These are phyloP conservation scores for Trichogramma evanescens DNA, from an alignment of 2,888 invertebrate species.

Conservation along the genomic window DNA sequence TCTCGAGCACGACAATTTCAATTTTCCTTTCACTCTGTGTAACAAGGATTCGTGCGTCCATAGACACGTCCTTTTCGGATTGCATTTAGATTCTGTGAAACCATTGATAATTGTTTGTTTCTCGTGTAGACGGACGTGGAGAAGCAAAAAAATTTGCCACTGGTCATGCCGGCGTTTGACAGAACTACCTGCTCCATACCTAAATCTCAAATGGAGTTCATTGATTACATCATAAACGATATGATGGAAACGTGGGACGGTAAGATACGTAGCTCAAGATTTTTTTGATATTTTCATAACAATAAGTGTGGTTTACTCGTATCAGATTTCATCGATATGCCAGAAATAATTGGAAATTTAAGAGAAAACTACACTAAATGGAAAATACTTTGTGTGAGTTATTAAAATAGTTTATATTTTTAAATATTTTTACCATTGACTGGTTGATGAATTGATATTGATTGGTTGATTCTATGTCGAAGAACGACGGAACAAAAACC, in stretches of 20 bases:
- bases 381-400: conserved; percentile 68
- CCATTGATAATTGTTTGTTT: background rate
- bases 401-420: background rate
- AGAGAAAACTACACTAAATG: conserved; percentile 83
- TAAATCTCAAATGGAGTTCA: conserved; percentile 94
- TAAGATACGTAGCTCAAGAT: conserved; percentile 41
- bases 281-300: too few species aligned
- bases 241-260: conserved; percentile 98
- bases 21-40: background rate
- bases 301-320: background rate
- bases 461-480: conserved; percentile 3
- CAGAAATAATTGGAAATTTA: conserved; percentile 79
- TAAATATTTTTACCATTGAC: background rate
- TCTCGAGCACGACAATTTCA: background rate
- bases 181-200: conserved; percentile 91
- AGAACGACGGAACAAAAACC: conserved; percentile 64
- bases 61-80: conserved; percentile 14
- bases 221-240: conserved; percentile 94
- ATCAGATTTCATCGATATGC: conserved; percentile 79
- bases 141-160: conserved; percentile 77
- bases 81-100: too few species aligned
- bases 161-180: conserved; percentile 98
- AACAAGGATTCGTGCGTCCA: background rate
- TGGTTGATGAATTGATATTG: background rate
- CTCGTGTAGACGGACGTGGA: conserved; percentile 83